Evolutionary conservation across 2,888 invertebrate genomes (phyloP).

Genomic region (Danaus chrysippus): DNA sequence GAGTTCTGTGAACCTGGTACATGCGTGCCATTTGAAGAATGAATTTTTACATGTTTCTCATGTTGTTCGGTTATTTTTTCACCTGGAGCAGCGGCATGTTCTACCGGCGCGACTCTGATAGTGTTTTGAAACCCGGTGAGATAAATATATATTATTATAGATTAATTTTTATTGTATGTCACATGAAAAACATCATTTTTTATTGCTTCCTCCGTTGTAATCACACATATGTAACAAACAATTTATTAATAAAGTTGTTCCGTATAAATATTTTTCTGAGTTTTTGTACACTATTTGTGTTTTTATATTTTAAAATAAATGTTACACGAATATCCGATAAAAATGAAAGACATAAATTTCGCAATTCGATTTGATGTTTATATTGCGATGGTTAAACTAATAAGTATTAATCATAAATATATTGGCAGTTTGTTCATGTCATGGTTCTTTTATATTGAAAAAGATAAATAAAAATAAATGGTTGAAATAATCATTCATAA

Average conservation of each 20-base stretch:
- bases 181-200: slow-evolving; percentile 17
- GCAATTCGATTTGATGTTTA: too few relatives aligned
- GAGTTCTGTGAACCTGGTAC: slow-evolving; percentile 61
- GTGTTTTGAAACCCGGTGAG: slow-evolving; percentile 71
- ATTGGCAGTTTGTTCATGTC: too few relatives aligned
- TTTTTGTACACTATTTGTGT: neutral
- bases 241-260: neutral
- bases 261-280: neutral
- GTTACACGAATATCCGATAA: neutral
- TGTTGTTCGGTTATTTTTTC: slow-evolving; percentile 63
- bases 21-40: slow-evolving; percentile 65
- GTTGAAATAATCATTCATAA: too few relatives aligned
- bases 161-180: slow-evolving; percentile 26
- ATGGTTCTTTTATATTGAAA: too few relatives aligned
- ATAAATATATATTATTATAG: slow-evolving; percentile 33
- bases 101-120: slow-evolving; percentile 66
- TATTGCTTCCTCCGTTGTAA: slow-evolving; percentile 8
- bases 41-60: slow-evolving; percentile 72
- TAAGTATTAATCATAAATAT: too few relatives aligned
- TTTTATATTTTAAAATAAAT: neutral
- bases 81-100: slow-evolving; percentile 63
- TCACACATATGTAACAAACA: neutral
- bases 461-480: too few relatives aligned
- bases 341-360: neutral
- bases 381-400: too few relatives aligned